Base-by-base conservation (phyloP, 2,888 invertebrate species). In the Achlya flavicornis region DNA sequence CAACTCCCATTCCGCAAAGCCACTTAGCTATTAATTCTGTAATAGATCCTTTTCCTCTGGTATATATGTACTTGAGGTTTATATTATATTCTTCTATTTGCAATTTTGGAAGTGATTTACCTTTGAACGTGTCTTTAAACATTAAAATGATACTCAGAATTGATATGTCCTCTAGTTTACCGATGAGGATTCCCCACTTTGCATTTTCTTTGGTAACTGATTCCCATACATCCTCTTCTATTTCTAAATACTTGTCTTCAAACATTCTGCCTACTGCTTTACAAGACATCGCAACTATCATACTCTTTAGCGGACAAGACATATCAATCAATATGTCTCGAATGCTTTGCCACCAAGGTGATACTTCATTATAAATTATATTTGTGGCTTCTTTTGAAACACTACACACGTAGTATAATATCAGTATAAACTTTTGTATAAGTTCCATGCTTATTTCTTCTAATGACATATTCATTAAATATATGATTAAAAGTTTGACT, bases 11-110 rank as follows among this genome's bases (percentile, higher is more conserved):
- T 26, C 95, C 94, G 62, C 96, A 96, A 32, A 98, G 92, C 98
- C 98, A 98, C 82, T 97, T 96, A 0, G 98, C 97, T 58, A 98
- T 96, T 63, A 98, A 89, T 86, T 98, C 98, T 0, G 98, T 97
- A 10, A 98, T 96, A n/a, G 97, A 97, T 46, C 98, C 98, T 94
- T 94, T 95, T 3, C 96, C 96, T 77, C 95, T 94, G 46, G 94
- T 93, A 57, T 96, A 94, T 66, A 96, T 95, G 67, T 94, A 95
- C 80, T 95, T 96, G 41, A 96, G 88, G 85, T 96, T 96, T 64
- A 96, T 94, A 76, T 95, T 95, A 0, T 94, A 94, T 58, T 94
- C 90, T 43, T 94, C 92, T 65, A 94, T 92, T 46, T 92, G 86
- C 58, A 96, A 76, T 81, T 94, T 94, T 0, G 95, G 95, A 67